Base-by-base conservation (phyloP, 2,113 vertebrate genomes). In the Corythoichthys haematopterus region DNA sequence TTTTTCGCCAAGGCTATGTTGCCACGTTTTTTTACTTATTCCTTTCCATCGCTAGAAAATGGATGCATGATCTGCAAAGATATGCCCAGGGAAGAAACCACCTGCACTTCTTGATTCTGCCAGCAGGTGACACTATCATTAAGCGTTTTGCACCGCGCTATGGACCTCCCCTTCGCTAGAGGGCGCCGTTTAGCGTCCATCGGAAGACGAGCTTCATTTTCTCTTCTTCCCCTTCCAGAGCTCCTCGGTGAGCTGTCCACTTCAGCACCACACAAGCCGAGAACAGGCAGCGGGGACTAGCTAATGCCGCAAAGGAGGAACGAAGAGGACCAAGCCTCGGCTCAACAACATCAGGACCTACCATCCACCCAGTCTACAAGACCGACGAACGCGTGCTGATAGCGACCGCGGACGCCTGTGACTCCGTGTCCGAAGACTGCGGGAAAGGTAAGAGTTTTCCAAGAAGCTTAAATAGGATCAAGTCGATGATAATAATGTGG, bases 191-290 rank as follows among this genome's bases (percentile, higher is more conserved):
- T n/a, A 40, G 63, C 1, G 14, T 16, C 45, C 6, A 15, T 10
- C 10, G 15, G 66, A 5, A 38, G 56, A 38, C 43, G 57, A 55
- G 46, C 33, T 33, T 28, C 6, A 4, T 6, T 36, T 37, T 14
- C 36, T 28, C 52, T 57, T 45, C 16, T 75, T 68, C 68, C 84
- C 86, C 77, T 80, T 79, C 71, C 76, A 28, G 53, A 72, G 72
- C 84, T 80, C 60, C 69, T 77, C 73, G 51, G 76, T 88, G 88
- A 87, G 90, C 90, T 91, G 90, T 91, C 90, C 90, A 90, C 88
- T 90, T 87, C 88, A 91, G 88, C 88, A 86, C 86, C 86, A 84
- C 83, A 57, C 40, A 8, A 84, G 72, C 79, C 72, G 80, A 83
- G 78, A 72, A 14, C 71, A 85, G 81, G 77, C 78, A 79, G 73